Percentiles rank a stretch among this genome's conserved stretches.
Evolutionary conservation across 2,888 invertebrate genomes (phyloP).

Genomic region (Brenthis daphne): DNA sequence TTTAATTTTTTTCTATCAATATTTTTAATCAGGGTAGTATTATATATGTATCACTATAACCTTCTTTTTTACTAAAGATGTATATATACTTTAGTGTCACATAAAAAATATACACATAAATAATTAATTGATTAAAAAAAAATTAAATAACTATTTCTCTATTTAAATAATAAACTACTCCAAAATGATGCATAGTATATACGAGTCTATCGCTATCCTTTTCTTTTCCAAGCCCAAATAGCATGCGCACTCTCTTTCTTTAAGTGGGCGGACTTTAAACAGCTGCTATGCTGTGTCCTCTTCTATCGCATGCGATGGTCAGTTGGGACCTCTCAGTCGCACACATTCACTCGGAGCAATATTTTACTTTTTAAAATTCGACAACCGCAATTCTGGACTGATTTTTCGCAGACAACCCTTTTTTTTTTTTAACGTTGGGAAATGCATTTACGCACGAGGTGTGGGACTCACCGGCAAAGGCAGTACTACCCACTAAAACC

Average conservation of each 20-base stretch:
- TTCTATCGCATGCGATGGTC: no score
- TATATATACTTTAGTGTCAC: slow-evolving; percentile 3
- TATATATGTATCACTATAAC: neutral
- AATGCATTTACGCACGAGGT: no score
- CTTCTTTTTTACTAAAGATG: slow-evolving; percentile 1
- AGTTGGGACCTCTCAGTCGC: neutral
- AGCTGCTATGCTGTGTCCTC: no score
- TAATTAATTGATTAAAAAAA: slow-evolving; percentile 3
- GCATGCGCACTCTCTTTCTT: neutral
- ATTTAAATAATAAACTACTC: neutral
- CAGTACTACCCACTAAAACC: no score
- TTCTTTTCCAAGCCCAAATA: slow-evolving; percentile 1
- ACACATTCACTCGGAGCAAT: no score
- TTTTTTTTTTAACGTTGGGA: no score
- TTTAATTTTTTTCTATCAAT: no score
- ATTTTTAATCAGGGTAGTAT: neutral
- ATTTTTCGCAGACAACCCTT: no score
- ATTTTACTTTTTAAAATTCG: no score
- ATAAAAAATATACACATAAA: neutral
- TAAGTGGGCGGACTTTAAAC: no score
- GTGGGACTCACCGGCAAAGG: no score
- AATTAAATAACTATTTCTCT: neutral
- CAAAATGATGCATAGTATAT: slow-evolving; percentile 7
- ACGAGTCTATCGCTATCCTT: slow-evolving; percentile 13
- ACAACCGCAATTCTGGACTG: no score